Conservation (phyloP, 2,888 invertebrate genomes). For the Eumerus sabulonum region DNA sequence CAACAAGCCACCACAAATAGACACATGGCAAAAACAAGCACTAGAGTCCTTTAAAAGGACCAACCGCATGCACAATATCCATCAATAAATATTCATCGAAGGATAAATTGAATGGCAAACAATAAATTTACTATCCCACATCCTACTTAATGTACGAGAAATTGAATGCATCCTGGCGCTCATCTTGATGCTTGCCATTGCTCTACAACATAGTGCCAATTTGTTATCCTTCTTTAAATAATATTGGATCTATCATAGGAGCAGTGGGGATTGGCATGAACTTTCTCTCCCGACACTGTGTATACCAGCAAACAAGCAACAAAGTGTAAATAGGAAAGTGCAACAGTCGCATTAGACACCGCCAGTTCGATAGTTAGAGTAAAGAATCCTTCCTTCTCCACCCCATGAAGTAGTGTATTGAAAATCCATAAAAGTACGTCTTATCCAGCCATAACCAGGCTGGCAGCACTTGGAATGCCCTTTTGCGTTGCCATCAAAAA, state of each 20-base stretch:
- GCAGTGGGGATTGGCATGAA: background rate
- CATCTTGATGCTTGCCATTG: background rate
- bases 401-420: slow-evolving; percentile 17
- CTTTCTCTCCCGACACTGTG: background rate
- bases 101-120: slow-evolving; percentile 59
- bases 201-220: slow-evolving; percentile 19
- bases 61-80: slow-evolving; percentile 23
- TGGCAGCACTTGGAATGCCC: slow-evolving; percentile 20
- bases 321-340: slow-evolving; percentile 32
- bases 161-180: slow-evolving; percentile 11
- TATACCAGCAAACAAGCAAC: slow-evolving; percentile 6
- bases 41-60: slow-evolving; percentile 9
- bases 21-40: background rate
- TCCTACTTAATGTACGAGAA: slow-evolving; percentile 33
- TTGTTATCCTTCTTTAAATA: slow-evolving; percentile 44
- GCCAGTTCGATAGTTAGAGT: background rate
- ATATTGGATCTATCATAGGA: slow-evolving; percentile 30
- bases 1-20: too few relatives aligned
- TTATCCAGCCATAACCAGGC: slow-evolving; percentile 5
- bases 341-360: slow-evolving; percentile 8
- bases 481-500: slow-evolving; percentile 31
- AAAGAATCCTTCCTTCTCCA: too few relatives aligned
- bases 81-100: slow-evolving; percentile 53
- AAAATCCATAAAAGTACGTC: slow-evolving; percentile 23
- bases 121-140: slow-evolving; percentile 46